Percentiles rank a stretch among this genome's conserved stretches.
Evolutionary conservation across 2,888 invertebrate species (phyloP).

Genomic region (Arrhopalites spinosus): DNA sequence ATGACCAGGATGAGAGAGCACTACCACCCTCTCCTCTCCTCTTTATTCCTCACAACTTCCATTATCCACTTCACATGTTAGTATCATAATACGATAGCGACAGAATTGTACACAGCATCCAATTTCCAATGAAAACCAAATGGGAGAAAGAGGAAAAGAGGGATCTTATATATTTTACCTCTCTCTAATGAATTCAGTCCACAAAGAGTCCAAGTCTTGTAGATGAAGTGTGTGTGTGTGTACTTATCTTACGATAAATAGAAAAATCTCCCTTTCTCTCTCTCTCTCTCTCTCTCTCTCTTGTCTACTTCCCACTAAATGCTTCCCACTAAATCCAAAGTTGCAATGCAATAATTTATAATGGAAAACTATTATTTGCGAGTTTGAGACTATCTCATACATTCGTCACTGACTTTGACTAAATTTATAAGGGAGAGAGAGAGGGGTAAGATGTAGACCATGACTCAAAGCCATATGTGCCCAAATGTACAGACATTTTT

Average conservation of each 20-base stretch:
- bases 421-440: too few species aligned
- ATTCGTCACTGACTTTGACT: too few species aligned
- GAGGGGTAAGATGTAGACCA: too few species aligned
- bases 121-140: constrained; percentile 6
- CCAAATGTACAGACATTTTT: too few species aligned
- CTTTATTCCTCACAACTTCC: constrained; percentile 21
- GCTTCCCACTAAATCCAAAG: neutral
- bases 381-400: too few species aligned
- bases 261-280: neutral
- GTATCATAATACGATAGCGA: neutral
- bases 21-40: neutral
- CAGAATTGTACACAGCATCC: neutral
- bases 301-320: neutral
- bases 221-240: neutral
- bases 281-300: neutral
- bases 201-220: neutral
- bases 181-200: constrained; percentile 10
- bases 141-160: neutral
- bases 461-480: too few species aligned
- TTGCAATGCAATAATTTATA: too few species aligned
- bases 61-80: constrained; percentile 29
- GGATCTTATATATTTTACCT: too few species aligned
- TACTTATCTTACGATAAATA: neutral
- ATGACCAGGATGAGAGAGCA: neutral
- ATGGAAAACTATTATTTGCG: too few species aligned